A percentile compares a stretch with the other conserved stretches of the same genome.
phyloP scores from a whole-genome alignment of 2,113 vertebrate genomes.

The Centropus unirufus region DNA sequence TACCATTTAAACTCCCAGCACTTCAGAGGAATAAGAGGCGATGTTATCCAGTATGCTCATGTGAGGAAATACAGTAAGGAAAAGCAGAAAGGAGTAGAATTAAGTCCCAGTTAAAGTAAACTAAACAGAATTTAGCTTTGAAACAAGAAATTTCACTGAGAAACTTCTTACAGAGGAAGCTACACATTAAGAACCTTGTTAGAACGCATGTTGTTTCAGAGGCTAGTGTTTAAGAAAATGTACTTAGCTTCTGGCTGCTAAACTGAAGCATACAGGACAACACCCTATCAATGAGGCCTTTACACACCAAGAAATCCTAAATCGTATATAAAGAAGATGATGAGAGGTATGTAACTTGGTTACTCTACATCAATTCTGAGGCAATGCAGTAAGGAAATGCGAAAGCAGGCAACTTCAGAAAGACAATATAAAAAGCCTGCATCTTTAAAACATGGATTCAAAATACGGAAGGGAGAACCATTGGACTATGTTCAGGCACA shows the following conservation, averaged over 20 bases:
- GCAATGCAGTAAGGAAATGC: background rate
- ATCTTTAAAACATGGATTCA: background rate
- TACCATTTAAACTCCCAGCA: background rate
- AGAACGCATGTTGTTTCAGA: fast-evolving
- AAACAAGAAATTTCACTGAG: background rate
- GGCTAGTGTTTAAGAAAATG: background rate
- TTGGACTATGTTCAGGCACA: background rate
- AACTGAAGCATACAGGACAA: background rate
- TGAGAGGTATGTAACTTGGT: background rate
- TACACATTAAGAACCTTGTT: background rate
- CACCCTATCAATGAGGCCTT: background rate
- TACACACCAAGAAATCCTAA: background rate
- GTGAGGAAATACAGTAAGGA: background rate
- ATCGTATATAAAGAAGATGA: background rate
- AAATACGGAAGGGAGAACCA: background rate
- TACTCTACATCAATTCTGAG: background rate
- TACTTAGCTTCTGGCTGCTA: background rate
- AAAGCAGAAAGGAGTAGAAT: background rate
- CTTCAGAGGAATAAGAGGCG: background rate
- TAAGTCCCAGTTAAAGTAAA: background rate
- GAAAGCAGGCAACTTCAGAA: background rate
- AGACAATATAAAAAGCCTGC: background rate
- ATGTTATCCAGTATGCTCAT: background rate
- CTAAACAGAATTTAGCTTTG: background rate
- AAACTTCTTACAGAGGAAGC: background rate